Percentiles rank a stretch among this genome's conserved stretches.
These are phyloP conservation scores for Hyles euphorbiae DNA, from an alignment of 1,140 invertebrate genomes.

Conservation along the genomic window DNA sequence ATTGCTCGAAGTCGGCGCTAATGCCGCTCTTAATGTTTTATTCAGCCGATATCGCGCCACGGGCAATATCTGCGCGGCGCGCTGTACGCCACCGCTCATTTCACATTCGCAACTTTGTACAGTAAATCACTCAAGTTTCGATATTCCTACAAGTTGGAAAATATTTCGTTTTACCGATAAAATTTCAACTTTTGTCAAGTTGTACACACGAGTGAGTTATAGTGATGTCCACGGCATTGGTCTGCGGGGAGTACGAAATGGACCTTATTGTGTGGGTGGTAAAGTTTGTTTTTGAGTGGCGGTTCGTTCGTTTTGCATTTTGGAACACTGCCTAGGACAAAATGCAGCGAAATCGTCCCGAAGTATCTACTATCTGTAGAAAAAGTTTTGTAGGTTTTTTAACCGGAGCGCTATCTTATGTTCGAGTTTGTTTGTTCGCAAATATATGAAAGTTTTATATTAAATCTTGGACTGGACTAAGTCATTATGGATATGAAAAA, in stretches of 20 bases:
- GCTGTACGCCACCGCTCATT: slow-evolving; percentile 18
- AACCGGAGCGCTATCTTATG: slow-evolving; percentile 1
- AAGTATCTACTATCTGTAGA: background rate
- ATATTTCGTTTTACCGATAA: slow-evolving; percentile 48
- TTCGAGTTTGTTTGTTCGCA: too few relatives aligned
- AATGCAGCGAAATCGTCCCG: slow-evolving; percentile 7
- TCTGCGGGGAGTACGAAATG: slow-evolving; percentile 15
- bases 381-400: slow-evolving; percentile 3
- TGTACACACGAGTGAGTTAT: slow-evolving; percentile 36
- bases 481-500: too few relatives aligned
- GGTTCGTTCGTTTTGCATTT: background rate
- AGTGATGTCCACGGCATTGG: slow-evolving; percentile 3
- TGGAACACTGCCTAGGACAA: background rate
- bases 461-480: too few relatives aligned
- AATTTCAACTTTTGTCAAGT: slow-evolving; percentile 48
- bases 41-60: too few relatives aligned
- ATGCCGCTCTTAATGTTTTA: too few relatives aligned
- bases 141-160: slow-evolving; percentile 27
- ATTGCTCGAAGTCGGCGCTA: too few relatives aligned
- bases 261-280: background rate
- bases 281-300: background rate
- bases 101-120: slow-evolving; percentile 30
- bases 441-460: too few relatives aligned
- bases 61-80: slow-evolving; percentile 3
- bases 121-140: slow-evolving; percentile 40